These are phyloP conservation scores for Acanthurus lineatus DNA, from an alignment of 2,797 vertebrate species.

Conservation along the genomic window DNA sequence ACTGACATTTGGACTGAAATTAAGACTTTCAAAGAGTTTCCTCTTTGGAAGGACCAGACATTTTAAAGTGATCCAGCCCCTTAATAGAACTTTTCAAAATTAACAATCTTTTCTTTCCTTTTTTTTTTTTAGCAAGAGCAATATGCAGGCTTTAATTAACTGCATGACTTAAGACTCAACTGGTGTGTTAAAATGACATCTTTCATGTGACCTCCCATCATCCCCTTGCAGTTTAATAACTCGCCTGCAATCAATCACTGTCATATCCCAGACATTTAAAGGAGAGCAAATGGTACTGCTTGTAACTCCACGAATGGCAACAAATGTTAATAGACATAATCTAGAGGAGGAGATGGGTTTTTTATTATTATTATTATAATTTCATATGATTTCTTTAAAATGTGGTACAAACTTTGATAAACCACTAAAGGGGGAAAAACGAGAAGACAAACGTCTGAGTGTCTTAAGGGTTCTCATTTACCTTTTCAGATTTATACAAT, in stretches of 20 bases:
- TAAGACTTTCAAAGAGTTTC: not conserved
- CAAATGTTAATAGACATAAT: conserved; percentile 26
- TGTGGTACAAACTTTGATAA: conserved; percentile 66
- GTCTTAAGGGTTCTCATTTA: conserved; percentile 74
- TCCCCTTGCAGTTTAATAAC: conserved; percentile 68
- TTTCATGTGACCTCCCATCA: conserved; percentile 66
- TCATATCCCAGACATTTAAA: conserved; percentile 53
- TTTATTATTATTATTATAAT: not conserved
- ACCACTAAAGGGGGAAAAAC: conserved; percentile 24
- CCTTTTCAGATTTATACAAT: conserved; percentile 85
- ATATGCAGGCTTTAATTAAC: conserved; percentile 57
- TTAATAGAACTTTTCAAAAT: not conserved
- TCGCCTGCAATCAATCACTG: conserved; percentile 70
- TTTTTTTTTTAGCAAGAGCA: conserved; percentile 12
- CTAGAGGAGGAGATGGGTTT: conserved; percentile 6
- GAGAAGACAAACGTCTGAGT: conserved; percentile 58
- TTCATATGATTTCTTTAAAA: conserved; percentile 47
- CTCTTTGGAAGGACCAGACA: conserved; percentile 23
- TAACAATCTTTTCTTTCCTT: not conserved
- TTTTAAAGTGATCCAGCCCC: not conserved
- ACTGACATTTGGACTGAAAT: conserved; percentile 9
- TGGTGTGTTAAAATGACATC: conserved; percentile 64
- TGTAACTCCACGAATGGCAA: conserved; percentile 30
- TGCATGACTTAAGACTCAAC: conserved; percentile 64
- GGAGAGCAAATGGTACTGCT: conserved; percentile 48